Base-by-base conservation (phyloP, 1,140 invertebrate genomes). In the Battus philenor region DNA sequence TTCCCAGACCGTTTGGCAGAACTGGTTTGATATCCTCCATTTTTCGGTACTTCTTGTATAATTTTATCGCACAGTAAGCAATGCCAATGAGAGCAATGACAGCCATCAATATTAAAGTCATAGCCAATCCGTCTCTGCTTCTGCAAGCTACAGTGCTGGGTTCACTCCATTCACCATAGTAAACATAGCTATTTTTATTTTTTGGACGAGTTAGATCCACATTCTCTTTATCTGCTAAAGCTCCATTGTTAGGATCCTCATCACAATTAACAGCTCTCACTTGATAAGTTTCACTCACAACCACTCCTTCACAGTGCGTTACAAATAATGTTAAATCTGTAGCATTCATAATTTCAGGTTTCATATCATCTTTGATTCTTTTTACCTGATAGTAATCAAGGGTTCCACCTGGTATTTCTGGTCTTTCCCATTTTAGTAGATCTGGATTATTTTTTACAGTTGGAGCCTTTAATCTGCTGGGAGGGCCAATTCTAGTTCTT, bases 401-500 rank as follows among this genome's bases (percentile, higher is more conserved):
- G 43, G 80, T 83, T 1, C 93, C 94, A 55, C 92, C 92, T 1
- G 89, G 68, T 47, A 88, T 56, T 5, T 68, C 17, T 1, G 94
- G 94, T 22, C 38, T 44, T 59, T 33, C 93, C 88, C 68, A 83
- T 47, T 47, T 61, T 1, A 75, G 34, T 11, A 38, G 36, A 53
- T 68, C 67, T 30, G 65, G 44, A 54, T 54, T 87, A 77, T 44
- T 69, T 41, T 68, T 74, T 0, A 90, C 79, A 8, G 44, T 64
- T 1, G 89, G 90, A 15, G 84, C 49, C 31, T 71, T 66, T 7
- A 91, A 66, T 51, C 56, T 74, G 18, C 88, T 87, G 1, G 91
- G 91, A 18, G 72, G 54, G 45, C 91, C 92, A 47, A 92, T 90
- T 32, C 86, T 75, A 7, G 92, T 93, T 20, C 77, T 59, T 1